phyloP scores from a whole-genome alignment of 2,888 invertebrate genomes.

The Ischnura elegans region DNA sequence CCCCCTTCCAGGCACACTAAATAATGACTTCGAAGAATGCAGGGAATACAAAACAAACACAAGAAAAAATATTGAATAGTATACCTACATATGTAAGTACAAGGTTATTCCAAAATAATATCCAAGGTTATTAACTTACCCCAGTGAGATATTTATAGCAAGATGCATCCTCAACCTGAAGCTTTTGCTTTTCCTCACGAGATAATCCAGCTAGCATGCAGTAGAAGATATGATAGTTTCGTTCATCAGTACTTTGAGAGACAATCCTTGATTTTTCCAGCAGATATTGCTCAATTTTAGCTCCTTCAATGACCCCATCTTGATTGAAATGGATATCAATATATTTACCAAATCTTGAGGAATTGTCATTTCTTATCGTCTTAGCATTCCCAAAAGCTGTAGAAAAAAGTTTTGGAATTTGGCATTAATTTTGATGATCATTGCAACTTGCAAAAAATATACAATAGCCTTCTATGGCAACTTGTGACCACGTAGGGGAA shows the following conservation, averaged over 20 bases:
- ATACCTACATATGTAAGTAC: neutral
- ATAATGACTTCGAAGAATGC: no score
- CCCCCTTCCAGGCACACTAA: no score
- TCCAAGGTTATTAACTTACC: conserved; percentile 76
- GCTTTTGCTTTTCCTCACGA: conserved; percentile 87
- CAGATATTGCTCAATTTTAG: conserved; percentile 96
- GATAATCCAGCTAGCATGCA: conserved; percentile 91
- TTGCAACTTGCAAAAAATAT: neutral
- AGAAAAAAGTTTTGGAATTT: conserved; percentile 58
- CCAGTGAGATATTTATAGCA: conserved; percentile 91
- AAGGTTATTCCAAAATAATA: neutral
- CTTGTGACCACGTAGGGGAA: no score
- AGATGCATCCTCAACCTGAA: conserved; percentile 86
- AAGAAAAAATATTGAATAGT: neutral
- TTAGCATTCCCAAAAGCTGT: conserved; percentile 97
- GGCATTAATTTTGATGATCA: neutral
- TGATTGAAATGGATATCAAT: conserved; percentile 93
- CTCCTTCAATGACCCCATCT: conserved; percentile 93
- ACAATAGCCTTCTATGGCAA: no score
- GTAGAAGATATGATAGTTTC: conserved; percentile 98
- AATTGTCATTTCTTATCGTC: conserved; percentile 97
- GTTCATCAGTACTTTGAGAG: conserved; percentile 91
- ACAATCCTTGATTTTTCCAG: conserved; percentile 96
- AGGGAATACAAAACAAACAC: no score
- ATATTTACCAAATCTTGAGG: conserved; percentile 97